phyloP scores from a whole-genome alignment of 2,113 vertebrate species.

The Stegostoma tigrinum region DNA sequence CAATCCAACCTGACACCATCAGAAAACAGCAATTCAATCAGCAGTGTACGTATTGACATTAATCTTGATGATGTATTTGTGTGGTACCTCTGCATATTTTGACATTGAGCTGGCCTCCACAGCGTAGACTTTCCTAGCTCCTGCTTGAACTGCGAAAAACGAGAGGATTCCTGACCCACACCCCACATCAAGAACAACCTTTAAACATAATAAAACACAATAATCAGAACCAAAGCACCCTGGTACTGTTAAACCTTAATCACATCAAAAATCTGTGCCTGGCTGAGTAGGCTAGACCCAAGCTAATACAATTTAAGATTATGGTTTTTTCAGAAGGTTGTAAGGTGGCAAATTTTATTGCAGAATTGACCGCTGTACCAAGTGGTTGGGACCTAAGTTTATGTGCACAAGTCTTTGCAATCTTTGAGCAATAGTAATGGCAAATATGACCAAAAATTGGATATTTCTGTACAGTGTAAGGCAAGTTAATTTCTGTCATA shows the following conservation, averaged over 20 bases:
- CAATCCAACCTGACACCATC: background rate
- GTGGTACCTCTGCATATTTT: conserved; percentile 55
- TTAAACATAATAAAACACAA: conserved; percentile 37
- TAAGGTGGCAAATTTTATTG: background rate
- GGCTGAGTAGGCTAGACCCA: background rate
- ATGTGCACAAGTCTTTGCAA: background rate
- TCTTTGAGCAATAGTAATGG: background rate
- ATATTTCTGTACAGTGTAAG: background rate
- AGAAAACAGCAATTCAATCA: background rate
- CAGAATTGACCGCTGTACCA: background rate
- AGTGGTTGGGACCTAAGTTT: background rate
- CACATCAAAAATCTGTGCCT: background rate
- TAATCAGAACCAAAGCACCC: too few species aligned
- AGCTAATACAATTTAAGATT: background rate
- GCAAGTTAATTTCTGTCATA: background rate
- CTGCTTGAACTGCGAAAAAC: conserved; percentile 67
- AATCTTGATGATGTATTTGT: background rate
- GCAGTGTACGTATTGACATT: background rate
- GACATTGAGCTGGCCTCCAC: conserved; percentile 61
- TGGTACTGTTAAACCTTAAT: background rate
- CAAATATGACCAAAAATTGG: background rate
- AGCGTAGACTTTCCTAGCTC: conserved; percentile 62
- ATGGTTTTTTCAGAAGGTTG: background rate
- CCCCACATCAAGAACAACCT: conserved; percentile 69
- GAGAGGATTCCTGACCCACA: conserved; percentile 68